Evolutionary conservation across 2,888 invertebrate genomes (phyloP), one percentile per base, ranked within the genome.

Genomic region (Lydus trimaculatus): DNA sequence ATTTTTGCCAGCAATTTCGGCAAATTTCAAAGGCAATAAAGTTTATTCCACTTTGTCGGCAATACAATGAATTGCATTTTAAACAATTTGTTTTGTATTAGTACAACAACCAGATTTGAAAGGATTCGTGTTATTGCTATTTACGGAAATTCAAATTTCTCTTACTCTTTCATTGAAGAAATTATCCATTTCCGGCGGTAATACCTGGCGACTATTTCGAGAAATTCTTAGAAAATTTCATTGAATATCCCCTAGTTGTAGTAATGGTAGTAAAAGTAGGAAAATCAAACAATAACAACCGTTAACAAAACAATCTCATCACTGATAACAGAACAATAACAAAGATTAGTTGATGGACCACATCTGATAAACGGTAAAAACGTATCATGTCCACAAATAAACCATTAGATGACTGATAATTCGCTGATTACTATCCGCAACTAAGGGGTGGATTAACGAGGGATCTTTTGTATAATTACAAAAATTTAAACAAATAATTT

Each of bases 331-430:
- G 28, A 31, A 78, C 76, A 75, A 78, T 75, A 64, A 66, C 23
- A 59, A 70, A 75, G 76, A 75, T 76, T 75, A 75, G 68, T 70
- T 48, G 63, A 70, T 73, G 72, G 73, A 72, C 72, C 63, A 31
- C 31, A 31, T 33, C 33, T 33, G 33, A 28, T 20, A 58, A 58
- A 58, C n/a, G n/a, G n/a, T n/a, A 58, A 25, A 63, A 70, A 63
- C 58, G 8, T 17, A 23, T 59, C 64, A 70, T 69, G 58, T 71
- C 77, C 78, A 71, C 79, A 79, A 77, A 78, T 73, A 75, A 71
- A 72, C 76, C 77, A 77, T 76, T 75, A 73, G 77, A 78, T 79
- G 75, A 78, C 77, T 78, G 78, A 79, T 78, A 78, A 72, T 76
- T 75, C 63, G 72, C 31, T 63, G 72, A 73, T 65, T 73, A 73